Evolutionary conservation across 2,888 invertebrate genomes (phyloP), one percentile per base, ranked within the genome.

Genomic region (Atethmia centrago): DNA sequence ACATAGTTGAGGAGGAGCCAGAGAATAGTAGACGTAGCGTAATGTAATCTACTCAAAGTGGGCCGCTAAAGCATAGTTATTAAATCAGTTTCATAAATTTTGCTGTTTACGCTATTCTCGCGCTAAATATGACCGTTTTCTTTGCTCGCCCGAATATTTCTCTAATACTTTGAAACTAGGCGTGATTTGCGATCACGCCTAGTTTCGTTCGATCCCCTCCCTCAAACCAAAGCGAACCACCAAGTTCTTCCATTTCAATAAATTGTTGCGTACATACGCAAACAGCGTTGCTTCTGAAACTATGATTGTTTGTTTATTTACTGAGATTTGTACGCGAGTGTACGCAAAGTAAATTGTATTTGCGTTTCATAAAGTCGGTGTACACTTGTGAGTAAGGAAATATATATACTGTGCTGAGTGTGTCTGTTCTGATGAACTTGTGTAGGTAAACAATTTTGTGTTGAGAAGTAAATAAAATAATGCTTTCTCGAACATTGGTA

Each of bases 291-390:
- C n/a, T 63, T 62, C 31, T n/a, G 49, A 59, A 78, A 83, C 76
- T 76, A 72, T 49, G 59, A 78, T 75, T 82, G 69, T 77, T 67
- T 77, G 64, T 78, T 76, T 84, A 81, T 71, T 78, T 71, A 78
- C 42, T 4, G 36, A 56, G 68, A 80, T 77, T 74, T 68, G 75
- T 70, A 49, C 49, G 45, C 56, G 28, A 76, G 12, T 70, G 69
- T 80, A 72, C 67, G 36, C 59, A 49, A 63, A 75, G 42, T 58
- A 76, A 83, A 81, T 83, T 81, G 59, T 85, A 53, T 83, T 85
- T 85, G 64, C 73, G 28, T 83, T 81, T 73, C 78, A 45, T 66
- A 56, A 25, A 16, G 63, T 62, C 55, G n/a, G 28, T 21, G 55
- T 47, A 69, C 56, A 58, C 28, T 58, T 68, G 49, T 67, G 7